Conservation (phyloP, 1,140 invertebrate genomes). For the Tetragnatha versicolor region DNA sequence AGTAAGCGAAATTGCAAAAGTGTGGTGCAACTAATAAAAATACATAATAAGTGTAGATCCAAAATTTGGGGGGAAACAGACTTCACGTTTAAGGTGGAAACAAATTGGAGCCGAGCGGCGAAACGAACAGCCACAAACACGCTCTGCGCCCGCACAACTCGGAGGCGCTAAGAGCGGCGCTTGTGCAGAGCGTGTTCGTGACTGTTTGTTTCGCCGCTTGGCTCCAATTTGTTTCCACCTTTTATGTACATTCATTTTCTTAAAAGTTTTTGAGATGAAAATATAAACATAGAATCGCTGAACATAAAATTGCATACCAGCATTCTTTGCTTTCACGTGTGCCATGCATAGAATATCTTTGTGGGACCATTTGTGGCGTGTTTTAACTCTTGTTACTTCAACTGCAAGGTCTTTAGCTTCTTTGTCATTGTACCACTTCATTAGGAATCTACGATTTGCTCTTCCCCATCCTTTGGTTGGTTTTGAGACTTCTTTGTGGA, state of each 20-base stretch:
- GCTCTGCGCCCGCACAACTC: no score
- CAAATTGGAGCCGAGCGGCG: no score
- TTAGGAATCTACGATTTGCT: conserved; percentile 70
- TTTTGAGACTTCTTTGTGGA: conserved; percentile 67
- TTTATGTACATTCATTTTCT: neutral
- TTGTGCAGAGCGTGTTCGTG: no score
- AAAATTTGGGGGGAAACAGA: neutral
- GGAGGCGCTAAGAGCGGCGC: no score
- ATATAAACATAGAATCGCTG: no score
- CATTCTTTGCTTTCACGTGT: conserved; percentile 68
- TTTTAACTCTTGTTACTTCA: conserved; percentile 71
- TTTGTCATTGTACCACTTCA: conserved; percentile 71
- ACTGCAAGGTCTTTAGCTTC: conserved; percentile 70
- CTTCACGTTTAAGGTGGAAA: no score
- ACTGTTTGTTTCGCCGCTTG: no score
- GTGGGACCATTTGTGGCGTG: conserved; percentile 73
- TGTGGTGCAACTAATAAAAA: neutral
- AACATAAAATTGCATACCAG: conserved; percentile 64
- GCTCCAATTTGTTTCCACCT: no score
- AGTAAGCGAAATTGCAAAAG: no score
- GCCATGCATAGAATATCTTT: conserved; percentile 73
- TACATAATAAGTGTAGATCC: neutral
- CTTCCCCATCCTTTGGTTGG: conserved; percentile 69
- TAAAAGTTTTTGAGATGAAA: no score
- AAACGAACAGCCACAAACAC: no score